Evolutionary conservation across 2,888 invertebrate genomes (phyloP).

Genomic region (Drosophila subquinaria): DNA sequence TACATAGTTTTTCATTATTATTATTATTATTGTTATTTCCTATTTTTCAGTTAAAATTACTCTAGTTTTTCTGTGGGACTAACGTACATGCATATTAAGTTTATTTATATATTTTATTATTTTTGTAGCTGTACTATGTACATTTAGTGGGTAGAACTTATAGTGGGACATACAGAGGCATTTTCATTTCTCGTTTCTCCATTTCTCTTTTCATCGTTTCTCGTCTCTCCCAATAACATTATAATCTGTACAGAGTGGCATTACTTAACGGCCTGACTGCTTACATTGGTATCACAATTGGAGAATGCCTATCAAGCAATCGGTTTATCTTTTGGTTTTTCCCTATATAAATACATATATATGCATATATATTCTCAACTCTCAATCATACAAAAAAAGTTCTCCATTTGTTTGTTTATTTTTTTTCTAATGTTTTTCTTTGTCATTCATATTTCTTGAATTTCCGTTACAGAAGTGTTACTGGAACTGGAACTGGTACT

Average conservation of each 20-base stretch:
- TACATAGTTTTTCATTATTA: slow-evolving; percentile 10
- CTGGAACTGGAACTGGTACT: slow-evolving; percentile 14
- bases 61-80: slow-evolving; percentile 47
- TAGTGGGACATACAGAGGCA: slow-evolving; percentile 55
- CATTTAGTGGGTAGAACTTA: slow-evolving; percentile 49
- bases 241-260: slow-evolving; percentile 37
- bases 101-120: no score
- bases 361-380: slow-evolving; percentile 1
- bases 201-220: background rate
- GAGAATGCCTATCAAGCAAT: slow-evolving; percentile 61
- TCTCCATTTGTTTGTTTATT: background rate
- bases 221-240: slow-evolving; percentile 19
- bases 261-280: slow-evolving; percentile 35
- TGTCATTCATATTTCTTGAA: background rate
- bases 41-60: slow-evolving; percentile 11
- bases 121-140: slow-evolving; percentile 46
- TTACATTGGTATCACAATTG: slow-evolving; percentile 68
- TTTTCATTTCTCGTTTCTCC: slow-evolving; percentile 31
- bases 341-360: slow-evolving; percentile 19
- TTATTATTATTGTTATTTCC: background rate
- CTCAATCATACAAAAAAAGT: slow-evolving; percentile 9
- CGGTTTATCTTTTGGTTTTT: slow-evolving; percentile 16
- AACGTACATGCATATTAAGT: slow-evolving; percentile 27
- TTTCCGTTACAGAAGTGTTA: slow-evolving; percentile 10
- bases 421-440: background rate